phyloP scores from a whole-genome alignment of 2,797 vertebrate species.

The Mormyrus proboscirostris region DNA sequence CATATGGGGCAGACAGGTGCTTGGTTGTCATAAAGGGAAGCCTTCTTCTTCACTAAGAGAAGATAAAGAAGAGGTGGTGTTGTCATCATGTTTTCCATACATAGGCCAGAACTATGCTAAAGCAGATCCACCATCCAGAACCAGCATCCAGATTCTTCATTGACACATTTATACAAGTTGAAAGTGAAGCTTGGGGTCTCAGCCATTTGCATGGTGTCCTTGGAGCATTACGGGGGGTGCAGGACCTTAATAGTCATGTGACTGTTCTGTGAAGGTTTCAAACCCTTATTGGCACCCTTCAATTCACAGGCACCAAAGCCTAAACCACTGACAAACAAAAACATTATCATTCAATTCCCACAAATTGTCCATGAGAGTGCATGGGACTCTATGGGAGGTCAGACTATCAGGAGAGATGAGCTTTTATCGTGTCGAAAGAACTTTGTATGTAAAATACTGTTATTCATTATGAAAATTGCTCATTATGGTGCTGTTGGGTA shows the following conservation, averaged over 20 bases:
- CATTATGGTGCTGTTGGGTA: background rate
- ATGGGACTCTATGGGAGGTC: background rate
- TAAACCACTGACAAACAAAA: background rate
- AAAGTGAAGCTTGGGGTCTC: background rate
- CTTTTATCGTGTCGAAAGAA: background rate
- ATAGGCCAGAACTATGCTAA: background rate
- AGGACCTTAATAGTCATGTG: background rate
- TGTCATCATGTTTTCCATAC: background rate
- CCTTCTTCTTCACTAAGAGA: slow-evolving; percentile 89
- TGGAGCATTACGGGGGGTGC: background rate
- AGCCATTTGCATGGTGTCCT: background rate
- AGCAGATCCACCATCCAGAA: background rate
- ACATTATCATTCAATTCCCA: background rate
- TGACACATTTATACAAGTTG: background rate
- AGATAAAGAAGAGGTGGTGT: background rate
- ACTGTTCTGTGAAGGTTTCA: background rate
- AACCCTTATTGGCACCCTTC: background rate
- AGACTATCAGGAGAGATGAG: background rate
- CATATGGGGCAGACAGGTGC: slow-evolving; percentile 96
- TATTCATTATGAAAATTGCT: background rate
- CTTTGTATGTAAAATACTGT: background rate
- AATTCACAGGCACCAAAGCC: background rate
- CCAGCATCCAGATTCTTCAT: background rate
- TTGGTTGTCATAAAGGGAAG: slow-evolving; percentile 92
- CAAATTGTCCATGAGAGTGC: background rate